Conservation (phyloP, 2,888 invertebrate species). For the Gryllus longicercus region DNA sequence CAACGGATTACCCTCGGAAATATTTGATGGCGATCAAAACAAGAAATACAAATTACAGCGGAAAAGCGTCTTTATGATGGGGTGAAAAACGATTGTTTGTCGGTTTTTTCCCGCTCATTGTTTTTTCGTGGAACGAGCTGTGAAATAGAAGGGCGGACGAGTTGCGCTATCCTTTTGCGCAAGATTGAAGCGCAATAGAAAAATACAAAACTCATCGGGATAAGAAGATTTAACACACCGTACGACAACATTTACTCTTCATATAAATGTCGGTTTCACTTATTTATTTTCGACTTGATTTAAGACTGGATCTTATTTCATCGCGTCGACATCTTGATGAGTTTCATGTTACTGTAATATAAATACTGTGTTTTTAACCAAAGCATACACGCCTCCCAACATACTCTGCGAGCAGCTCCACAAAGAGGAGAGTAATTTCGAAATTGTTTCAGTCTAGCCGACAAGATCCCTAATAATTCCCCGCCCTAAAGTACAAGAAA, state of each 20-base stretch:
- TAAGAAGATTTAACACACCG: background rate
- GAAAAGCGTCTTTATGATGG: no score
- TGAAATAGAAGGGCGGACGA: no score
- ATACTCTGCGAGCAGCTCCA: background rate
- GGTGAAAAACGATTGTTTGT: no score
- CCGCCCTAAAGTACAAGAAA: background rate
- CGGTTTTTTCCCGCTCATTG: no score
- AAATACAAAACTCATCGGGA: background rate
- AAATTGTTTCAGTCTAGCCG: constrained; percentile 1
- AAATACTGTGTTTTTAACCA: background rate
- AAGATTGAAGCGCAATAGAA: no score
- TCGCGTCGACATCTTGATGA: constrained; percentile 29
- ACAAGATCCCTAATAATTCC: constrained; percentile 8
- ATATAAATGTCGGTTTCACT: constrained; percentile 30
- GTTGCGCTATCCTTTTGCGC: no score
- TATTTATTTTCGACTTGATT: constrained; percentile 30
- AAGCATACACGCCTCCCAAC: background rate
- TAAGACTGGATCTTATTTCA: constrained; percentile 30
- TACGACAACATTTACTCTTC: background rate
- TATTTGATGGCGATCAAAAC: no score
- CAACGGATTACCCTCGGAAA: no score
- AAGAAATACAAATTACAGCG: no score
- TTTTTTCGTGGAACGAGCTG: no score
- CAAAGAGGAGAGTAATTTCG: background rate
- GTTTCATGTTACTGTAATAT: constrained; percentile 27